A percentile compares a stretch with the other conserved stretches of the same genome.
Conservation (phyloP, 2,888 invertebrate genomes). For the Idaea straminata region DNA sequence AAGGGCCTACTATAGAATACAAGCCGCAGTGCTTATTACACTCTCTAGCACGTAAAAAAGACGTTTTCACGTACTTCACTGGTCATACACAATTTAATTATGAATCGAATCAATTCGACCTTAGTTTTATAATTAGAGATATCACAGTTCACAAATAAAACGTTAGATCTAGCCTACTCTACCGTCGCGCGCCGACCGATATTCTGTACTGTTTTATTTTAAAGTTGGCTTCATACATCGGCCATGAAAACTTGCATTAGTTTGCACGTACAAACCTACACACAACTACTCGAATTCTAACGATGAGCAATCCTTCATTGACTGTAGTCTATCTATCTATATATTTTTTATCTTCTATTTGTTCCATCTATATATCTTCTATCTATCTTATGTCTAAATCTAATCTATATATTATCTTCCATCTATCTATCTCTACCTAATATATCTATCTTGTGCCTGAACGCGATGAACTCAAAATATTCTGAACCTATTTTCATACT, state of each 20-base stretch:
- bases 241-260: slow-evolving; percentile 67
- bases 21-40: too few relatives aligned
- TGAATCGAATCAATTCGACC: background rate
- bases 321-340: slow-evolving; percentile 34
- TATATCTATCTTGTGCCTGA: too few relatives aligned
- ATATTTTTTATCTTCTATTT: too few relatives aligned
- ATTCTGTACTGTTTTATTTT: slow-evolving; percentile 76
- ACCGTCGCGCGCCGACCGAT: slow-evolving; percentile 60
- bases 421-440: too few relatives aligned
- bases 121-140: slow-evolving; percentile 36
- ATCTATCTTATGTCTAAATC: too few relatives aligned
- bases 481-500: too few relatives aligned
- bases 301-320: slow-evolving; percentile 58
- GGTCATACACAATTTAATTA: background rate
- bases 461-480: too few relatives aligned
- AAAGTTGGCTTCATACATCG: slow-evolving; percentile 61
- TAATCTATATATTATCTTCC: too few relatives aligned
- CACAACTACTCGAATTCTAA: slow-evolving; percentile 42
- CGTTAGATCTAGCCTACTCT: slow-evolving; percentile 39
- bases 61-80: too few relatives aligned
- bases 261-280: slow-evolving; percentile 16
- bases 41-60: too few relatives aligned
- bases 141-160: slow-evolving; percentile 39
- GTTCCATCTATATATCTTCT: too few relatives aligned
- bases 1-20: too few relatives aligned